A percentile compares a stretch with the other conserved stretches of the same genome.
Conservation (phyloP, 1,140 invertebrate genomes). For the Calycopis cecrops region DNA sequence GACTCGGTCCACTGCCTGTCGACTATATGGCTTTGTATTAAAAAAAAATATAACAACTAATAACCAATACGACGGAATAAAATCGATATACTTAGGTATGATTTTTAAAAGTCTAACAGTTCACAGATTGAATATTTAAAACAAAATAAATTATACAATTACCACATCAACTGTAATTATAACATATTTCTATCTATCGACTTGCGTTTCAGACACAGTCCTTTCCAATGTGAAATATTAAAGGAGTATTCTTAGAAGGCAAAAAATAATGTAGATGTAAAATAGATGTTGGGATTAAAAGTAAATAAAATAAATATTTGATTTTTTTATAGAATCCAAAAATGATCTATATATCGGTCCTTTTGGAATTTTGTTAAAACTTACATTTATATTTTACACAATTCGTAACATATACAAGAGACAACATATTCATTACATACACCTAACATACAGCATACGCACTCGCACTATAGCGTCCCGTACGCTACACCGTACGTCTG, state of each 20-base stretch:
- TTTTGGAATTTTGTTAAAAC: constrained; percentile 11
- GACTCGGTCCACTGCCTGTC: neutral
- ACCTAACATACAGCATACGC: neutral
- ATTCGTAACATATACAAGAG: constrained; percentile 6
- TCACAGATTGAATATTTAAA: constrained; percentile 1
- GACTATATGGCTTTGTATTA: constrained; percentile 1
- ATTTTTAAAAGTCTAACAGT: constrained; percentile 1
- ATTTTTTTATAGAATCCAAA: neutral
- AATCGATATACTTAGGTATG: constrained; percentile 3
- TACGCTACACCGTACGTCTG: neutral
- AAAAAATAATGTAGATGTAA: too few species aligned
- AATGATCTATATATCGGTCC: constrained; percentile 4
- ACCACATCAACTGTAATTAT: too few species aligned
- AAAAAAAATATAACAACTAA: neutral
- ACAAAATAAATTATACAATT: neutral
- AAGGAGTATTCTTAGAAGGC: neutral
- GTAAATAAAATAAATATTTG: neutral
- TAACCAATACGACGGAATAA: neutral
- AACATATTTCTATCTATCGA: constrained; percentile 1
- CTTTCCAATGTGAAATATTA: too few species aligned
- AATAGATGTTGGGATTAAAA: neutral
- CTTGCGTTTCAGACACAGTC: too few species aligned
- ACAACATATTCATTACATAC: neutral
- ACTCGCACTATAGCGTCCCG: too few species aligned
- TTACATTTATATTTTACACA: constrained; percentile 8